Conservation (phyloP, 1,140 invertebrate species). For the Orussus abietinus region DNA sequence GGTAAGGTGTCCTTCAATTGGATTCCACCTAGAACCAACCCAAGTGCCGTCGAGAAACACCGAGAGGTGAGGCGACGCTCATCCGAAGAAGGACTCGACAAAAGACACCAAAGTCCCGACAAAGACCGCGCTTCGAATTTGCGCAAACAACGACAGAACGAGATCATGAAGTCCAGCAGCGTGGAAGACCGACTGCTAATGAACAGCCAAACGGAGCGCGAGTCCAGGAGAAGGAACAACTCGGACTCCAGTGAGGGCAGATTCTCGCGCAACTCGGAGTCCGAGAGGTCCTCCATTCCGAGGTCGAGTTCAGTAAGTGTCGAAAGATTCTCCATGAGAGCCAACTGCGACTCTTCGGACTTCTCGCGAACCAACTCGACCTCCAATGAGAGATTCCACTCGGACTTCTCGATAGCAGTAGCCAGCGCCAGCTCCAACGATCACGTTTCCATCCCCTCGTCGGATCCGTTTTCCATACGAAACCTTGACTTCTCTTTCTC, state of each 20-base stretch:
- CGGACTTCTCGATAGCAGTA: constrained; percentile 50
- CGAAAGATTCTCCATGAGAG: constrained; percentile 48
- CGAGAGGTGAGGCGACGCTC: constrained; percentile 67
- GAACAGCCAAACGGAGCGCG: constrained; percentile 30
- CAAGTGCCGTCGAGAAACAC: constrained; percentile 68
- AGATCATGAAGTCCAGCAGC: constrained; percentile 50
- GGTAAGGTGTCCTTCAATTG: constrained; percentile 53
- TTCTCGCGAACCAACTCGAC: constrained; percentile 49
- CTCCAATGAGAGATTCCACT: constrained; percentile 50
- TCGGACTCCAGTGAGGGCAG: constrained; percentile 47
- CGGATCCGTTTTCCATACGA: constrained; percentile 46
- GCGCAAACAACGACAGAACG: constrained; percentile 39
- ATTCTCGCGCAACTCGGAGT: constrained; percentile 46
- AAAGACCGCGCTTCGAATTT: constrained; percentile 16
- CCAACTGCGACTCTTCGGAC: constrained; percentile 49
- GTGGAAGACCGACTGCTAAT: constrained; percentile 42
- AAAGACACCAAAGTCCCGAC: constrained; percentile 24
- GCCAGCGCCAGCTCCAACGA: constrained; percentile 49
- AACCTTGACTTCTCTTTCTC: constrained; percentile 47
- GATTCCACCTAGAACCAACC: constrained; percentile 65
- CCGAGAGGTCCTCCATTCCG: constrained; percentile 46
- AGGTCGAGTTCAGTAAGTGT: constrained; percentile 47
- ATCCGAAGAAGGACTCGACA: constrained; percentile 39
- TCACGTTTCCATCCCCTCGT: constrained; percentile 44
- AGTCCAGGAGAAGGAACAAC: constrained; percentile 33